Percentiles rank a stretch among this genome's conserved stretches.
phyloP scores from a whole-genome alignment of 2,888 invertebrate genomes.

The Operophtera brumata region DNA sequence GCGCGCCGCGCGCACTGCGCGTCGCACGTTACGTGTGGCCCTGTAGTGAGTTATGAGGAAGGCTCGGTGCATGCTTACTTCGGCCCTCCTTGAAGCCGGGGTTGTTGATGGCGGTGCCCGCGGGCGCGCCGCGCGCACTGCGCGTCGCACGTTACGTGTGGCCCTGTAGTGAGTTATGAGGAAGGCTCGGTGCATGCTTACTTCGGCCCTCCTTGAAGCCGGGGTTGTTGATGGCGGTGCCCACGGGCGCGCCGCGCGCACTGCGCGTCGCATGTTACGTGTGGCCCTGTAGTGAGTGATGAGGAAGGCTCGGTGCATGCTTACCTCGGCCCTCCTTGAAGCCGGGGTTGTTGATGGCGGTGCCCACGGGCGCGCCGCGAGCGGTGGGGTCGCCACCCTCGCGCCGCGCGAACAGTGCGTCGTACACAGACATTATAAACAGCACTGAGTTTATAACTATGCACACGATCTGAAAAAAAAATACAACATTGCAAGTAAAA shows the following conservation, averaged over 20 bases:
- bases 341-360: conserved; percentile 92
- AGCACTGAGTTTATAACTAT: conserved; percentile 88
- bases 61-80: conserved; percentile 61
- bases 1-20: conserved; percentile 86
- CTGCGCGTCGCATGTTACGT: no score
- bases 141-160: no score
- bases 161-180: no score
- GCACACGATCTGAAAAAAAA: conserved; percentile 85
- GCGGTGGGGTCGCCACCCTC: conserved; percentile 90
- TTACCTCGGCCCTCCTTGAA: conserved; percentile 86
- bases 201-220: conserved; percentile 88
- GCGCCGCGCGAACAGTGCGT: conserved; percentile 88
- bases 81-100: conserved; percentile 90
- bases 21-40: no score
- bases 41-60: no score
- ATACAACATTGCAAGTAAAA: background rate
- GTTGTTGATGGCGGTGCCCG: conserved; percentile 90
- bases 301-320: background rate
- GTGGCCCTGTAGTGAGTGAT: no score
- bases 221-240: conserved; percentile 92
- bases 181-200: conserved; percentile 35
- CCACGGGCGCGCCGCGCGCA: conserved; percentile 67
- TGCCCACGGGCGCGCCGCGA: conserved; percentile 81
- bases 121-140: conserved; percentile 85
- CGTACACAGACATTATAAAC: conserved; percentile 89